These are phyloP conservation scores for Montipora capitata DNA, from an alignment of 92 coral and sea anemone species.

Conservation along the genomic window DNA sequence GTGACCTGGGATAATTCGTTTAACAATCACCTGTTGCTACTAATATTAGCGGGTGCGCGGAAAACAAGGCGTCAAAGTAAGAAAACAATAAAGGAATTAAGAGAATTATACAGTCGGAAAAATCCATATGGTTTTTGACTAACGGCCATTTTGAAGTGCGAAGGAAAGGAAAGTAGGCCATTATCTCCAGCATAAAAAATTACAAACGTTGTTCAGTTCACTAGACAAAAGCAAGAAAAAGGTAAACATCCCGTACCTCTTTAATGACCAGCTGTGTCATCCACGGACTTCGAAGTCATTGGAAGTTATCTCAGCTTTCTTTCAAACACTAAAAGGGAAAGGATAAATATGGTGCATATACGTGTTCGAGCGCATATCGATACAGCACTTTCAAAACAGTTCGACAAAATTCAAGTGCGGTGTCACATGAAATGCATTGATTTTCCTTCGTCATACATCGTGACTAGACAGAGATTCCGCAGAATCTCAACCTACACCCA, in stretches of 20 bases:
- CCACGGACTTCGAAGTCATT: background rate
- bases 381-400: no score
- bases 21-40: background rate
- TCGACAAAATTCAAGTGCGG: no score
- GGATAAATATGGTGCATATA: no score
- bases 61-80: background rate
- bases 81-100: background rate
- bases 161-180: background rate
- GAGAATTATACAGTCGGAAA: no score
- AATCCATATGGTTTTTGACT: background rate
- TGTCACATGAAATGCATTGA: background rate
- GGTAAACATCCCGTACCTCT: conserved; percentile 36
- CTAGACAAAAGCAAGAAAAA: conserved; percentile 9
- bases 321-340: background rate
- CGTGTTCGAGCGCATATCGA: no score
- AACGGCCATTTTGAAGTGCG: background rate
- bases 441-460: conserved; percentile 31
- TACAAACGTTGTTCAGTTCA: conserved; percentile 7
- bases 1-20: background rate
- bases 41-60: background rate
- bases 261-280: background rate
- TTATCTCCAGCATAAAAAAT: conserved; percentile 21
- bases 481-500: no score
- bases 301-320: background rate
- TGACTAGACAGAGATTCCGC: no score